phyloP scores from a whole-genome alignment of 2,797 vertebrate species.

The Hippocampus kuda region DNA sequence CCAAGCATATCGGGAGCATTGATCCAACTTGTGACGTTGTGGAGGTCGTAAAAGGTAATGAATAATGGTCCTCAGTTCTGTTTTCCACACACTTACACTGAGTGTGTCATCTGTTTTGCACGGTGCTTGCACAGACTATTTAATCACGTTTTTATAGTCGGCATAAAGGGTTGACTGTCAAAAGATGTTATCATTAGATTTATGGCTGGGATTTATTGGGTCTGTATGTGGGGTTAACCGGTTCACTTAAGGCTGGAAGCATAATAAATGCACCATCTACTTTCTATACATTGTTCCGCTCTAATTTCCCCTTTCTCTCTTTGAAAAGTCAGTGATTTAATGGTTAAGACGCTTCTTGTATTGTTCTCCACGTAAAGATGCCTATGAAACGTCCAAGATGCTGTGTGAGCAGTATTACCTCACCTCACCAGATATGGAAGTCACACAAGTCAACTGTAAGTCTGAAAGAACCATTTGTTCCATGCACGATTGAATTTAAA shows the following conservation, averaged over 20 bases:
- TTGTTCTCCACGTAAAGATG: constrained; percentile 60
- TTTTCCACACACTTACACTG: not conserved
- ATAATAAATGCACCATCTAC: too few relatives aligned
- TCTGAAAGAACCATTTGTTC: not conserved
- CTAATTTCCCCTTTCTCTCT: not conserved
- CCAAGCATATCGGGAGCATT: constrained; percentile 94
- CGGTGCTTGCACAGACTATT: not conserved
- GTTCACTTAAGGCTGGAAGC: not conserved
- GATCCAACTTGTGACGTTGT: constrained; percentile 90
- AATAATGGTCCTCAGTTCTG: constrained; percentile 6
- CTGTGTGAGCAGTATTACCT: constrained; percentile 98
- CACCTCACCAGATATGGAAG: constrained; percentile 84
- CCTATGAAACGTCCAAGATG: constrained; percentile 84
- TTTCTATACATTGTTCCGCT: not conserved
- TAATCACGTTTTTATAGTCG: not conserved
- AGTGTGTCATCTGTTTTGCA: constrained; percentile 9
- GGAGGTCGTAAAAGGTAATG: constrained; percentile 85
- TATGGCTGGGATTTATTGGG: not conserved
- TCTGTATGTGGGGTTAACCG: not conserved
- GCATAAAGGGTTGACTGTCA: not conserved
- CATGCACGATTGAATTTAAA: not conserved
- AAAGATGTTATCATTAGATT: not conserved
- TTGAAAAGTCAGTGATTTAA: not conserved
- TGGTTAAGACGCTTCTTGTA: not conserved
- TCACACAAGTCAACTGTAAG: constrained; percentile 88